phyloP scores from a whole-genome alignment of 2,797 vertebrate species.

The Pterois miles region DNA sequence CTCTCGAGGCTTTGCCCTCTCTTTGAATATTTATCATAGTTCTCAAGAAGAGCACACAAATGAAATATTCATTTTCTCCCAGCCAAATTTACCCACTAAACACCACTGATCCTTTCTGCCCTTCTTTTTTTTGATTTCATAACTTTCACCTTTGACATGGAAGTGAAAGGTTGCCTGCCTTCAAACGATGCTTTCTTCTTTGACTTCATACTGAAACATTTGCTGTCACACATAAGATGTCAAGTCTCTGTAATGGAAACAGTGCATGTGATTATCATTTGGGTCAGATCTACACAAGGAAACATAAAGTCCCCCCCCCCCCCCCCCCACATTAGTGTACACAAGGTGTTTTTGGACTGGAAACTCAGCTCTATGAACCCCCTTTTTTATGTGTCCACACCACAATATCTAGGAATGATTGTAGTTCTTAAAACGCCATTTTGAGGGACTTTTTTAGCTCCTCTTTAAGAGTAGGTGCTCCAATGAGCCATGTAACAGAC shows the following conservation, averaged over 20 bases:
- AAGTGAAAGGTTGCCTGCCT: constrained; percentile 6
- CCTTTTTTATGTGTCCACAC: too few relatives aligned
- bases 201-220: neutral
- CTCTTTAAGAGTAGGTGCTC: too few relatives aligned
- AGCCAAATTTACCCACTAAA: constrained; percentile 64
- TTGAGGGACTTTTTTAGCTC: too few relatives aligned
- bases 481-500: too few relatives aligned
- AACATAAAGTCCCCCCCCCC: too few relatives aligned
- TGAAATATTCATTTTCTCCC: constrained; percentile 72
- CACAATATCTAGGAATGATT: too few relatives aligned
- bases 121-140: constrained; percentile 7
- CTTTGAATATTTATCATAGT: constrained; percentile 73
- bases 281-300: neutral
- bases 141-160: constrained; percentile 39
- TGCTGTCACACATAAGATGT: neutral
- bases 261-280: neutral
- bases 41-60: constrained; percentile 58
- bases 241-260: neutral
- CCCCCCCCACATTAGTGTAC: neutral
- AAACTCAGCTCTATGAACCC: too few relatives aligned
- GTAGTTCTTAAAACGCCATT: too few relatives aligned
- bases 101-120: constrained; percentile 32
- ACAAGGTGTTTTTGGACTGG: too few relatives aligned
- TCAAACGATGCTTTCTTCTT: constrained; percentile 8
- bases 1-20: constrained; percentile 49